A percentile compares a stretch with the other conserved stretches of the same genome.
Conservation (phyloP, 2,888 invertebrate species). For the Bombylius major region DNA sequence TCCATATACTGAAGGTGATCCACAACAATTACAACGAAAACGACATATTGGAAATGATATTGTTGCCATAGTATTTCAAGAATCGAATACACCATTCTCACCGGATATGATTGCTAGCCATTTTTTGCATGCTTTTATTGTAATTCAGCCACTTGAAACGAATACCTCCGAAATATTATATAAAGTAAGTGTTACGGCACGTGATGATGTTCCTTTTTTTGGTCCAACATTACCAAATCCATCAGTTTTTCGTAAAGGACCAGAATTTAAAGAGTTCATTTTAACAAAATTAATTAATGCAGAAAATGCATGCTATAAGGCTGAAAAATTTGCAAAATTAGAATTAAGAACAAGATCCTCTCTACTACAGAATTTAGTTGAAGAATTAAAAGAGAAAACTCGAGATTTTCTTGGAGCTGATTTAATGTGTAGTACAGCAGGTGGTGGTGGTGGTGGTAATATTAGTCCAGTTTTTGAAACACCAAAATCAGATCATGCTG, state of each 20-base stretch:
- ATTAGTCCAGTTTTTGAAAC: slow-evolving; percentile 55
- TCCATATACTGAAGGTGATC: slow-evolving; percentile 90
- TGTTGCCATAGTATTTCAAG: slow-evolving; percentile 95
- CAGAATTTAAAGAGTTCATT: slow-evolving; percentile 89
- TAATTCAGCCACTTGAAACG: slow-evolving; percentile 81
- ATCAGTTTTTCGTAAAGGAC: slow-evolving; percentile 78
- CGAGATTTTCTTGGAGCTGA: slow-evolving; percentile 71
- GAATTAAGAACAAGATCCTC: slow-evolving; percentile 84
- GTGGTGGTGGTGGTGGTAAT: slow-evolving; percentile 14
- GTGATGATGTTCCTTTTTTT: slow-evolving; percentile 95
- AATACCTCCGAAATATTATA: slow-evolving; percentile 51
- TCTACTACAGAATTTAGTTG: slow-evolving; percentile 73
- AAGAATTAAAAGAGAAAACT: slow-evolving; percentile 78
- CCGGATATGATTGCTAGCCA: slow-evolving; percentile 99
- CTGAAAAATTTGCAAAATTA: slow-evolving; percentile 92
- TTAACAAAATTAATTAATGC: slow-evolving; percentile 95
- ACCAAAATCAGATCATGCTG: slow-evolving; percentile 62
- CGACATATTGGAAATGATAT: slow-evolving; percentile 98
- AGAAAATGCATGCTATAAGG: slow-evolving; percentile 95
- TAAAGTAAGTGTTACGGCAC: slow-evolving; percentile 89
- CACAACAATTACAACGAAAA: slow-evolving; percentile 92
- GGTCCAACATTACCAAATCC: slow-evolving; percentile 89
- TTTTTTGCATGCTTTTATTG: slow-evolving; percentile 94
- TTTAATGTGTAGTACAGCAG: slow-evolving; percentile 22
- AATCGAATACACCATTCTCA: slow-evolving; percentile 93